Conservation (phyloP, 2,888 invertebrate genomes). For the Drosophila fungiperda region DNA sequence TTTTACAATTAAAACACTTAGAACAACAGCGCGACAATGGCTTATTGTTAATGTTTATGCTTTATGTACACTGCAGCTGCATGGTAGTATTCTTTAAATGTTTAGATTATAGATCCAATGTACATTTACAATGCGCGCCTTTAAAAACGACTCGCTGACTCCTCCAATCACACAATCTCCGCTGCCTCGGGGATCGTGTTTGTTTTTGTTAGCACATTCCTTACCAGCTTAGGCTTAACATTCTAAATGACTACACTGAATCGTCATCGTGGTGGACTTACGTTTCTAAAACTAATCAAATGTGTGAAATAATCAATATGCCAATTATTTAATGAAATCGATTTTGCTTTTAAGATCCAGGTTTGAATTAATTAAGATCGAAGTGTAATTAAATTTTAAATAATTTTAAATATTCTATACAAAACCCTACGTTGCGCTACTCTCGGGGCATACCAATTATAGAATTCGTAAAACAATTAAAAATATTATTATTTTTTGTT, state of each 20-base stretch:
- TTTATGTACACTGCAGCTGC: conserved; percentile 64
- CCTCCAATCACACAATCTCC: neutral
- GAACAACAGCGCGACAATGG: conserved; percentile 54
- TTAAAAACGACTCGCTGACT: conserved; percentile 30
- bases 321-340: conserved; percentile 25
- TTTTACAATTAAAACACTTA: conserved; percentile 71
- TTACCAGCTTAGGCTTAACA: conserved; percentile 36
- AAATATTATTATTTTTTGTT: conserved; percentile 4
- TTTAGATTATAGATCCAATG: conserved; percentile 59
- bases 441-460: conserved; percentile 13
- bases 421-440: conserved; percentile 30
- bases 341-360: conserved; percentile 8
- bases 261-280: conserved; percentile 40
- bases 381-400: conserved; percentile 33
- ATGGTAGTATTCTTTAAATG: conserved; percentile 41
- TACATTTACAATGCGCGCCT: conserved; percentile 48
- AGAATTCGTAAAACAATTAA: conserved; percentile 29
- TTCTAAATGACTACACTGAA: conserved; percentile 65
- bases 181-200: conserved; percentile 9
- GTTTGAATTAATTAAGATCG: neutral
- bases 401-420: conserved; percentile 53
- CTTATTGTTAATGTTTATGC: conserved; percentile 61
- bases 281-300: conserved; percentile 44
- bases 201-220: conserved; percentile 18
- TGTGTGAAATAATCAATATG: conserved; percentile 23